Evolutionary conservation across 2,113 vertebrate species (phyloP).

Genomic region (Anarrhichthys ocellatus): DNA sequence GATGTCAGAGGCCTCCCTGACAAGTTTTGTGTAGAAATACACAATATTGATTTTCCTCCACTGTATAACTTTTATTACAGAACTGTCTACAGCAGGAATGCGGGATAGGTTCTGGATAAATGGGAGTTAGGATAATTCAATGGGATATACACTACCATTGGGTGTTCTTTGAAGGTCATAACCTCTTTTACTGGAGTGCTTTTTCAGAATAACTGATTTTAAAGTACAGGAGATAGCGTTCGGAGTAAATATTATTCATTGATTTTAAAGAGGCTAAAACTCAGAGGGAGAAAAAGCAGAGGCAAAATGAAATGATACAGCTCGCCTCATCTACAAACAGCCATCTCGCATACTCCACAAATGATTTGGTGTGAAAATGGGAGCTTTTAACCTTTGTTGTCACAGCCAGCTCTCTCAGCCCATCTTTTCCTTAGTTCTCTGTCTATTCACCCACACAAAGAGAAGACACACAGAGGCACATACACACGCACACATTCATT

Average conservation of each 20-base stretch:
- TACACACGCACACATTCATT: not conserved
- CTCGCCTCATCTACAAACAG: slow-evolving; percentile 45
- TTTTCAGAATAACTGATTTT: slow-evolving; percentile 44
- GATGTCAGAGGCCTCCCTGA: slow-evolving; percentile 44
- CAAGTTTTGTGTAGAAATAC: slow-evolving; percentile 48
- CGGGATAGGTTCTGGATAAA: slow-evolving; percentile 8
- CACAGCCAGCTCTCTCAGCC: slow-evolving; percentile 25
- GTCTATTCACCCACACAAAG: slow-evolving; percentile 26
- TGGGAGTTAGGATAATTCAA: slow-evolving; percentile 12
- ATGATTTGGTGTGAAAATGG: slow-evolving; percentile 60
- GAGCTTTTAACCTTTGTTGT: slow-evolving; percentile 61
- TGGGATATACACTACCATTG: not conserved
- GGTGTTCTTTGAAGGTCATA: slow-evolving; percentile 49
- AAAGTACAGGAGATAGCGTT: slow-evolving; percentile 41
- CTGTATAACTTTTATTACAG: slow-evolving; percentile 50
- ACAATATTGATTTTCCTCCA: slow-evolving; percentile 60
- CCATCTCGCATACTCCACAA: slow-evolving; percentile 30
- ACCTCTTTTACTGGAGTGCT: slow-evolving; percentile 4
- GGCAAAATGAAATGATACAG: slow-evolving; percentile 46
- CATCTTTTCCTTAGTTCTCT: slow-evolving; percentile 45
- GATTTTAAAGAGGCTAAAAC: slow-evolving; percentile 52
- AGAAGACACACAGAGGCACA: slow-evolving; percentile 12
- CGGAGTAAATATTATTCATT: slow-evolving; percentile 50
- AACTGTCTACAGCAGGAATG: slow-evolving; percentile 37
- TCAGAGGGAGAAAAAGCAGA: slow-evolving; percentile 14